Evolutionary conservation across 1,140 invertebrate species (phyloP), one percentile per base, ranked within the genome.

Genomic region (Drosophila kanapiae): DNA sequence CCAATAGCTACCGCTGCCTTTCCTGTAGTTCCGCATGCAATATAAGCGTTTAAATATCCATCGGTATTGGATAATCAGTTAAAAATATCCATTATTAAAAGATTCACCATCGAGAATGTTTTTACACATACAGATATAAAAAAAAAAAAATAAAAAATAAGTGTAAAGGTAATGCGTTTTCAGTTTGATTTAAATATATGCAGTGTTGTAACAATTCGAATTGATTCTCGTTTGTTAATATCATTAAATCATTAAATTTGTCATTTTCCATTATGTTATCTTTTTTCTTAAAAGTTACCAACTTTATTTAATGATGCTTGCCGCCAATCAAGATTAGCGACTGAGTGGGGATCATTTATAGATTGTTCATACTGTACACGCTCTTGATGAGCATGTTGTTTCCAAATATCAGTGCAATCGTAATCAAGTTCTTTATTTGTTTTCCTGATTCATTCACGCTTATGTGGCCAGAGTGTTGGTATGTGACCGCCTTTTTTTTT

Each of bases 1-100:
- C 45, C 45, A 48, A 48, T 48, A 27, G 45, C 45, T 48, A 48
- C 45, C 27, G 37, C 45, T 29, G 45, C 45, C 45, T 48, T 48
- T 48, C 37, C 37, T 38, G 37, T 38, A 13, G 37, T 13, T 38
- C 4, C 37, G 37, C 37, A 38, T 13, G 37, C 37, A 38, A 38
- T 38, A 38, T 38, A 38, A 14, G 37, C 37, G 13, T 38, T 38
- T 11, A 38, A 38, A 14, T 38, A 38, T 11, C 37, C 37, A 38
- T 38, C 37, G 13, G 37, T 38, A 38, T 38, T 38, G 11, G 37
- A 38, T 13, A 38, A 38, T 38, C 37, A 11, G 40, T 42, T 42
- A 6, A 42, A 42, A 42, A 42, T 42, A n/a, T 42, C 45, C 45
- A 48, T 48, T 48, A 48, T 27, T 48, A 48, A n/a, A n/a, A n/a